Percentiles rank a stretch among this genome's conserved stretches.
Evolutionary conservation across 2,113 vertebrate species (phyloP).

Genomic region (Passer montanus): DNA sequence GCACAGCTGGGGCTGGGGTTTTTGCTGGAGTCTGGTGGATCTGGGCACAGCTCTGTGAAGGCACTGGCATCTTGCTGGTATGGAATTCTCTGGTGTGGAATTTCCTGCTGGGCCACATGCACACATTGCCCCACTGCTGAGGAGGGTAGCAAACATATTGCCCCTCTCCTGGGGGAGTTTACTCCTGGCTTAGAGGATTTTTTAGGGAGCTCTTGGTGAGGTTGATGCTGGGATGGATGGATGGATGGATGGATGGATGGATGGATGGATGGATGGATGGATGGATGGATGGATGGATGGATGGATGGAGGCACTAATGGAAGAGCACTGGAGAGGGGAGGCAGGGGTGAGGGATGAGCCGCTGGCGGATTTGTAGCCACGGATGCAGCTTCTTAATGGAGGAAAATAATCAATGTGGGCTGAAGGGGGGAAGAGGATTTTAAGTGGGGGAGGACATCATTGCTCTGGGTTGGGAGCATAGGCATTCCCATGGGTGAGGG

Average conservation of each 20-base stretch:
- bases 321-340: neutral
- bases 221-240: neutral
- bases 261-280: neutral
- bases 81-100: neutral
- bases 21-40: neutral
- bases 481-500: neutral
- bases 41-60: fast-evolving
- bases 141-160: neutral
- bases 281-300: neutral
- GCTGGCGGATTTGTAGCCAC: neutral
- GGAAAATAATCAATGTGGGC: neutral
- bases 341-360: neutral
- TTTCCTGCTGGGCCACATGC: neutral
- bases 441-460: fast-evolving
- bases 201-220: neutral
- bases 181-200: neutral
- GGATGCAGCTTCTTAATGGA: neutral
- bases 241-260: neutral
- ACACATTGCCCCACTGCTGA: fast-evolving
- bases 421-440: neutral
- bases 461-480: fast-evolving
- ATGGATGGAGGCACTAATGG: neutral
- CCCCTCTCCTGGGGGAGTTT: neutral
- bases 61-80: fast-evolving
- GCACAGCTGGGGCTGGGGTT: neutral